Evolutionary conservation across 2,113 vertebrate genomes (phyloP), one percentile per base, ranked within the genome.

Genomic region (Pseudorasbora parva): DNA sequence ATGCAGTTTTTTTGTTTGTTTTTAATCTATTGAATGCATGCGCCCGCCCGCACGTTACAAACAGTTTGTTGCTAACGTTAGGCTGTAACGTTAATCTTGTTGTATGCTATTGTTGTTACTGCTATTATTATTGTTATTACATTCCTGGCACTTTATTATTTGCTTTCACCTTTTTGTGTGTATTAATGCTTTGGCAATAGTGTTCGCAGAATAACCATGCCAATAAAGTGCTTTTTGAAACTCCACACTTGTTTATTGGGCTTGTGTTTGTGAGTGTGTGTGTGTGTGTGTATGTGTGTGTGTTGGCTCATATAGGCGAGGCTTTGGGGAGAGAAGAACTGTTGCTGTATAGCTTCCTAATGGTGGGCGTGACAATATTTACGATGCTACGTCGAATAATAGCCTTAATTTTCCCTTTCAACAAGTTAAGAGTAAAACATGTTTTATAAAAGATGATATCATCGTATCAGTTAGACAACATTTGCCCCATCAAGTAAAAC

Each of bases 291-390:
- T n/a, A n/a, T n/a, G n/a, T n/a, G n/a, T n/a, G n/a, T 21, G 47
- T 23, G 45, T 56, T 69, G 25, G 79, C 45, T 69, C 25, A 25
- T 54, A 69, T 37, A 64, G 80, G 82, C 69, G 74, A 12, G 43
- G 85, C 51, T 60, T 71, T 84, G 90, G 56, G 86, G 88, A 21
- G 87, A 83, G 86, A 92, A 84, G 19, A 88, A 77, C 84, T 86
- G 83, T 86, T 89, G 85, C 85, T 78, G 27, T 72, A 51, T 41
- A 69, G 82, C 74, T 74, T 79, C 71, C 73, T 84, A 47, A n/a
- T 17, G 76, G 87, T 88, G 87, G 87, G 87, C 87, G 83, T 88
- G 85, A 21, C 83, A 25, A 51, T 77, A 82, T 85, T 76, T 69
- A 85, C 74, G 74, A 84, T 51, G 74, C 83, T 8, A 27, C 47